Evolutionary conservation across 2,888 invertebrate genomes (phyloP), one percentile per base, ranked within the genome.

Genomic region (Andrena flavipes): DNA sequence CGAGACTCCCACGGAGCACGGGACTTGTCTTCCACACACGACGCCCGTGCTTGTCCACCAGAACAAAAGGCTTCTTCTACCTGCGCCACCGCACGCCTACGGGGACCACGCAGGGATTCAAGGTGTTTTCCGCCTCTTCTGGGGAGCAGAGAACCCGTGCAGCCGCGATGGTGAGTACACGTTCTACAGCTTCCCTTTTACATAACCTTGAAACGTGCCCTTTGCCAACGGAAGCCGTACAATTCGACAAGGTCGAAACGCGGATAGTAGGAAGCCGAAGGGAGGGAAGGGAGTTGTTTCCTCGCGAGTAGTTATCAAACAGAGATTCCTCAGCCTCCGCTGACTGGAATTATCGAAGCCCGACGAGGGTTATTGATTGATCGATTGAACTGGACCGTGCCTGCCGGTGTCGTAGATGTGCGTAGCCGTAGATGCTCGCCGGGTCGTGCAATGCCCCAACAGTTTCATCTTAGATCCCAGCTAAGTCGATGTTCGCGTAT

Each of bases 1-100:
- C 85, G 81, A 85, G 75, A 79, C 60, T 79, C 72, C 60, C 76
- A 80, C 84, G 84, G 78, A 79, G 78, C 86, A 82, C 82, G 85
- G 84, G 69, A 80, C 82, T 75, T 62, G 78, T 71, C 75, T 51
- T 20, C 51, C 75, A 67, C 75, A 48, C 51, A 70, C 74, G 56
- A 75, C 72, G 49, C 71, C 42, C 75, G 69, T 81, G 63, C 73
- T 56, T 67, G 49, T 16, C 72, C 56, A 76, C 64, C 26, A 56
- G 42, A 74, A 67, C 60, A 54, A 48, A 49, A 29, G 48, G 54
- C 75, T 48, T 33, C 79, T 6, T 33, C 59, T n/a, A 63, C 56
- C 8, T 30, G 51, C 13, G n/a, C 23, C 23, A 35, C 78, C 35
- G 20, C 65, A 33, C 13, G 42, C 29, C 67, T n/a, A 54, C 48